Evolutionary conservation across 2,113 vertebrate species (phyloP).

Genomic region (Tenrec ecaudatus): DNA sequence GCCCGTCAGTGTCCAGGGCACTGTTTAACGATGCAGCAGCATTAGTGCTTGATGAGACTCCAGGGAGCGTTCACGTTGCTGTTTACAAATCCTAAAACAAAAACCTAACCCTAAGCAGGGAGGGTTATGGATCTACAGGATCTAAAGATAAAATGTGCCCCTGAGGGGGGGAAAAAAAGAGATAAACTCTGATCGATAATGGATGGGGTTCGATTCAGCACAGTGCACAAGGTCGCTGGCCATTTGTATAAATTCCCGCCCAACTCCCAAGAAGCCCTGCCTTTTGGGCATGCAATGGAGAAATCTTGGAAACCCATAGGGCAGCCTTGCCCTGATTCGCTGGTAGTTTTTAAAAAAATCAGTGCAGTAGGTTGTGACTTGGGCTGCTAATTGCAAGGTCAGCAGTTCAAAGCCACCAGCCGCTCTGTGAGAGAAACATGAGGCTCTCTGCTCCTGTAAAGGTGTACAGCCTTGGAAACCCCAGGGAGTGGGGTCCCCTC

Average conservation of each 20-base stretch:
- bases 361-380: no score
- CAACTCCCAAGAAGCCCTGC: neutral
- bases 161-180: neutral
- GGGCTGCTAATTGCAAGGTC: no score
- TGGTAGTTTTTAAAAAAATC: no score
- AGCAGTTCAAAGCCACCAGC: no score
- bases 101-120: neutral
- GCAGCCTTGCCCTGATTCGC: neutral
- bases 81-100: slow-evolving; percentile 29
- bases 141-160: neutral
- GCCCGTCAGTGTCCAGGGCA: neutral
- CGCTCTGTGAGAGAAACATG: no score
- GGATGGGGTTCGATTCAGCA: neutral
- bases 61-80: neutral
- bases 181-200: neutral
- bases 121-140: neutral
- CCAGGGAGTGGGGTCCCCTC: no score
- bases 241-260: neutral
- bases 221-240: neutral
- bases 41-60: neutral
- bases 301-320: neutral
- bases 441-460: no score
- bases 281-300: neutral
- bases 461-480: no score
- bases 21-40: neutral